Base-by-base conservation (phyloP, 2,797 vertebrate species). In the Adelosebastes latens region DNA sequence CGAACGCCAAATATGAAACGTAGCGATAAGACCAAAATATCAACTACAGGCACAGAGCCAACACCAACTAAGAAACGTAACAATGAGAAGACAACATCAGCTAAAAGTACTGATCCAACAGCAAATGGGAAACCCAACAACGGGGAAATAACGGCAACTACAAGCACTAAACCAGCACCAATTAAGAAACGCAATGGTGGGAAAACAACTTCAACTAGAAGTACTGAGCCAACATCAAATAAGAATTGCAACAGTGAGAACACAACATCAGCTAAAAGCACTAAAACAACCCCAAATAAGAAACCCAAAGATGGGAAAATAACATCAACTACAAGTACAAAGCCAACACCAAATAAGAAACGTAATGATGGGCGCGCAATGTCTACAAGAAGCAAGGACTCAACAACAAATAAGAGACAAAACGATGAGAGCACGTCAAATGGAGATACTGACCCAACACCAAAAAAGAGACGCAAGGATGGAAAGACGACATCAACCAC, bases 391-490 rank as follows among this genome's bases (percentile, higher is more conserved):
- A 39, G 14, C 6, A 11, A 13, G 7, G 16, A 25, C 27, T 27
- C 58, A 18, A 27, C 9, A 12, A 20, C n/a, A 36, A n/a, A 4
- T 24, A 76, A 72, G 56, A 77, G 55, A 62, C 59, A 4, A 8
- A 56, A 46, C 1, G 11, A 53, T 6, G 5, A 16, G 5, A 72
- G n/a, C 16, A 2, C 36, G 12, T 55, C 75, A 31, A 8, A 13
- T 6, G 18, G 1, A 64, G 58, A 12, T 20, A 34, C 34, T 18
- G 61, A 74, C 14, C 39, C 58, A 2, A 52, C 22, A 7, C 42
- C 27, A 56, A 79, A 60, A 5, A 89, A 85, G 62, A 85, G 25
- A 27, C 2, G 0, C 4, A 80, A 39, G 31, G 31, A 72, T 4
- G 65, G 59, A 6, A 60, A 2, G 12, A 32, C 4, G 39, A 22